Evolutionary conservation across 1,140 invertebrate genomes (phyloP).

Genomic region (Drosophila elegans): DNA sequence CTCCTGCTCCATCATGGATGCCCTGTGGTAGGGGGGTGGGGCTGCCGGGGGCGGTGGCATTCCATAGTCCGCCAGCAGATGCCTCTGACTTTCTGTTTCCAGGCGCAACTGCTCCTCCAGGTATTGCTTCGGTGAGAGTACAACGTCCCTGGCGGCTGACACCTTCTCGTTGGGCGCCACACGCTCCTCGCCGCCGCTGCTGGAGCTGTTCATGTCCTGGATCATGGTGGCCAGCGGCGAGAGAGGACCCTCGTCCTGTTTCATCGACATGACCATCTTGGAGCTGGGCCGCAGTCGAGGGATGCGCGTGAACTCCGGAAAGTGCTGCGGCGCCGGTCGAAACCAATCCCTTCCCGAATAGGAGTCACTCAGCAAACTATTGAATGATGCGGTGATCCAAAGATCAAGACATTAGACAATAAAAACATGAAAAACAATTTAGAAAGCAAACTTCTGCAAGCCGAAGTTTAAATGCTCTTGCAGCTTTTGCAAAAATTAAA

Average conservation of each 20-base stretch:
- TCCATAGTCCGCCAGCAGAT: conserved; percentile 36
- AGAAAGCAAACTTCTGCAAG: too few relatives aligned
- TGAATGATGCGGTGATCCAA: background rate
- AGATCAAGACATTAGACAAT: too few relatives aligned
- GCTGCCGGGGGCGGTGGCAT: conserved; percentile 50
- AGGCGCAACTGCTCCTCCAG: conserved; percentile 60
- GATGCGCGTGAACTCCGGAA: conserved; percentile 80
- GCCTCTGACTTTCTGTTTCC: conserved; percentile 32
- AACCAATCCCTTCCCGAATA: conserved; percentile 78
- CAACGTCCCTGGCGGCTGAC: conserved; percentile 47
- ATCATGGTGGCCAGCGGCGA: conserved; percentile 80
- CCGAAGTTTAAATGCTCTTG: too few relatives aligned
- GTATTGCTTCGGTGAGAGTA: conserved; percentile 70
- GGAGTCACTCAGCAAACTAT: conserved; percentile 51
- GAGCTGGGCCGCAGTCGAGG: conserved; percentile 79
- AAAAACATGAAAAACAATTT: too few relatives aligned
- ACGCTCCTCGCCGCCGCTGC: conserved; percentile 74
- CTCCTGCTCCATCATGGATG: conserved; percentile 7
- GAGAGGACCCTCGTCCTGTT: conserved; percentile 71
- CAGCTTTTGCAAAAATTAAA: too few relatives aligned
- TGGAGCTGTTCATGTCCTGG: conserved; percentile 80
- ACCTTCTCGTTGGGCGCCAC: conserved; percentile 20
- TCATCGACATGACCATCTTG: conserved; percentile 82
- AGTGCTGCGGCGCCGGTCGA: conserved; percentile 66
- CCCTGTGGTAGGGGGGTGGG: conserved; percentile 47